Evolutionary conservation across 2,888 invertebrate genomes (phyloP).

Genomic region (Polyploca ridens): DNA sequence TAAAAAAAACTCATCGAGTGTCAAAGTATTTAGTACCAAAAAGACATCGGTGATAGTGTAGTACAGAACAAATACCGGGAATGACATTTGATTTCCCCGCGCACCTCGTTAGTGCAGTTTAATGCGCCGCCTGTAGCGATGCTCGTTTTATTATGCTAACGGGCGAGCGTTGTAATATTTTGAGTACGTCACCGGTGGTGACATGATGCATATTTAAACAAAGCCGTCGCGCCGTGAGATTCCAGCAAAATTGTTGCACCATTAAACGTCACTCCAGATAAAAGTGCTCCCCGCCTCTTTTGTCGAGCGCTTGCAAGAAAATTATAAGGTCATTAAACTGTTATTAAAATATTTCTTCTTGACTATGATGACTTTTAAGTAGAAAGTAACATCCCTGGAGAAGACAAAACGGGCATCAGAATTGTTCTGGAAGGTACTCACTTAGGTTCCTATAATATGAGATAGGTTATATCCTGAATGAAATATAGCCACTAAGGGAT

Average conservation of each 20-base stretch:
- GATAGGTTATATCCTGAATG: too few relatives aligned
- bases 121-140: slow-evolving; percentile 70
- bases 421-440: too few relatives aligned
- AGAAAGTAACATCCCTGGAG: background rate
- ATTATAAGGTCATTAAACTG: slow-evolving; percentile 5
- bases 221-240: slow-evolving; percentile 56
- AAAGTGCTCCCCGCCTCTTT: slow-evolving; percentile 33
- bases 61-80: slow-evolving; percentile 7
- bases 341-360: slow-evolving; percentile 2
- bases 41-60: background rate
- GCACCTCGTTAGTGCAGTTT: slow-evolving; percentile 69
- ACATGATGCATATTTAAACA: slow-evolving; percentile 75
- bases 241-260: slow-evolving; percentile 62
- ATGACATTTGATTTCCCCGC: slow-evolving; percentile 56
- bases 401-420: too few relatives aligned
- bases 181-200: slow-evolving; percentile 74
- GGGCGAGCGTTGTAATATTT: slow-evolving; percentile 76
- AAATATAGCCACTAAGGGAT: too few relatives aligned
- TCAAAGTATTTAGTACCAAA: background rate
- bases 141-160: slow-evolving; percentile 79
- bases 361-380: background rate
- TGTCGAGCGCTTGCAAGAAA: background rate
- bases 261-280: slow-evolving; percentile 61
- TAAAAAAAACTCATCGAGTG: background rate
- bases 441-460: too few relatives aligned